A percentile compares a stretch with the other conserved stretches of the same genome.
phyloP scores from a whole-genome alignment of 2,888 invertebrate species.

The Agrochola litura region DNA sequence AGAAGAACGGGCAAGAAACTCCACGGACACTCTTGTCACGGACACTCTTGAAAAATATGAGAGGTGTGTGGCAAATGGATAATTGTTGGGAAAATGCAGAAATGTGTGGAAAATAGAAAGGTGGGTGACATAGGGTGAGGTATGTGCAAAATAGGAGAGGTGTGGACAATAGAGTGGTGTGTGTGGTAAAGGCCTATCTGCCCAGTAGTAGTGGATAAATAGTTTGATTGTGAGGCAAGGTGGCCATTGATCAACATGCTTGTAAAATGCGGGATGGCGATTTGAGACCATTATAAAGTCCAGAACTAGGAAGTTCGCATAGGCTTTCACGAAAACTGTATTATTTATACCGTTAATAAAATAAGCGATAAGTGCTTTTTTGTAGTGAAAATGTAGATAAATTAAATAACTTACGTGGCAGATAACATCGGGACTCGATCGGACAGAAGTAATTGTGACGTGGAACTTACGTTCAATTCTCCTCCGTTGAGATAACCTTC shows the following conservation, averaged over 20 bases:
- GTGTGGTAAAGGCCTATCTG: not conserved
- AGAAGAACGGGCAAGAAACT: too few species aligned
- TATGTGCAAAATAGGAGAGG: not conserved
- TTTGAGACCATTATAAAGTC: not conserved
- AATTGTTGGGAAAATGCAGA: not conserved
- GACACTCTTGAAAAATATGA: too few species aligned
- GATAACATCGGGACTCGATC: not conserved
- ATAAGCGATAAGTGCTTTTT: not conserved
- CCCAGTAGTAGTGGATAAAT: not conserved
- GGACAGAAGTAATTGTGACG: not conserved
- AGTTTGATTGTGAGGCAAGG: not conserved
- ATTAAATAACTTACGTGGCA: not conserved
- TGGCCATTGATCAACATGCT: not conserved
- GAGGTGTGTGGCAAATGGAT: not conserved
- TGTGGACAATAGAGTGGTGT: not conserved
- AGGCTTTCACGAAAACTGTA: not conserved
- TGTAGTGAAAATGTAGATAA: too few species aligned
- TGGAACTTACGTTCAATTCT: slow-evolving; percentile 10
- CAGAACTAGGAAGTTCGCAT: not conserved
- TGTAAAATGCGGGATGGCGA: not conserved
- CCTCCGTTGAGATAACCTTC: not conserved
- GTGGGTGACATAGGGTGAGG: too few species aligned
- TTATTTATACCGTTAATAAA: not conserved
- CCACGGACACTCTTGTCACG: too few species aligned
- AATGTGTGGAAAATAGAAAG: not conserved